These are phyloP conservation scores for Andrena flavipes DNA, from an alignment of 2,888 invertebrate genomes.

Conservation along the genomic window DNA sequence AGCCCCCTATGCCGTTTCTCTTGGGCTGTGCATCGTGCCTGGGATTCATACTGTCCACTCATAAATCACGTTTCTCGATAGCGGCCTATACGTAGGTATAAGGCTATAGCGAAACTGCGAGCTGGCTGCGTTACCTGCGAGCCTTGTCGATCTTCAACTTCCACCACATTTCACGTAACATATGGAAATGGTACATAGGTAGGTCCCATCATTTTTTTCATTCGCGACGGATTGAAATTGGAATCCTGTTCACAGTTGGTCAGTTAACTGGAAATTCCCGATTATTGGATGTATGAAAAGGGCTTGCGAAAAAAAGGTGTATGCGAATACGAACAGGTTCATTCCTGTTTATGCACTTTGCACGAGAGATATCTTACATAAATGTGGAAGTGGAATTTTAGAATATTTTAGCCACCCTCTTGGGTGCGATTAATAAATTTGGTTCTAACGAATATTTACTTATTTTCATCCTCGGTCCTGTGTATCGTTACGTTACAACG, in stretches of 20 bases:
- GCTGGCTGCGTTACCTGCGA: slow-evolving; percentile 30
- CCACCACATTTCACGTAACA: slow-evolving; percentile 31
- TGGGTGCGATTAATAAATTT: too few relatives aligned
- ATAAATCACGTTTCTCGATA: slow-evolving; percentile 75
- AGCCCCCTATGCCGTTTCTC: slow-evolving; percentile 49
- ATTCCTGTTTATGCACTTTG: background rate
- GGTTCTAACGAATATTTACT: background rate
- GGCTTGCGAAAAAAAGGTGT: background rate
- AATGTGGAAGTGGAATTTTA: too few relatives aligned
- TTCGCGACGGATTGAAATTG: slow-evolving; percentile 1
- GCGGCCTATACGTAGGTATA: slow-evolving; percentile 42
- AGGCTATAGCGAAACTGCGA: slow-evolving; percentile 44
- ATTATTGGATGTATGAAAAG: background rate
- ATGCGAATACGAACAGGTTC: background rate
- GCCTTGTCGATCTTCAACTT: slow-evolving; percentile 30
- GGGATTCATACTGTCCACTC: slow-evolving; percentile 75
- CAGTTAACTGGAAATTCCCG: slow-evolving; percentile 23
- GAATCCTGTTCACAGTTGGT: background rate
- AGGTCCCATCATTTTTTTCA: background rate
- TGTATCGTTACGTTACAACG: too few relatives aligned
- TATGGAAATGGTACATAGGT: background rate
- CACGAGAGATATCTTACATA: background rate
- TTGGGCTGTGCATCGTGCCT: slow-evolving; percentile 58
- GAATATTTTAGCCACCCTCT: too few relatives aligned
- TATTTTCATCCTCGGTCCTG: background rate